Evolutionary conservation across 2,888 invertebrate genomes (phyloP).

Genomic region (Ectemnius continuus): DNA sequence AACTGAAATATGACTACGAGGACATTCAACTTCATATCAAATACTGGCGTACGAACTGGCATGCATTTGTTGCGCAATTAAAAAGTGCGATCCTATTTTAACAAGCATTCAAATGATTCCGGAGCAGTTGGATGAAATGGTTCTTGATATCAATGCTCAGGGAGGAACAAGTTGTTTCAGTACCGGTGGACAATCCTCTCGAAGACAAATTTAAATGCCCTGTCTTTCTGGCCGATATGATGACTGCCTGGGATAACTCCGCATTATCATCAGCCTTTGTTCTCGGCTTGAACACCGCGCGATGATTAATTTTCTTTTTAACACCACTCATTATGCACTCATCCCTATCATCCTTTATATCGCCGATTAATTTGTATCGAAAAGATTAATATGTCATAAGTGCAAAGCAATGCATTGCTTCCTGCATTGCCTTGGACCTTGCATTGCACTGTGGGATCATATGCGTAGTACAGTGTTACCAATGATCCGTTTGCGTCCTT

Average conservation of each 20-base stretch:
- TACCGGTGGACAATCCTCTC: slow-evolving; percentile 86
- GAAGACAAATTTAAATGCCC: slow-evolving; percentile 90
- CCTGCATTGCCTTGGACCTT: neutral
- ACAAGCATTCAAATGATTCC: slow-evolving; percentile 35
- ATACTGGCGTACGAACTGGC: neutral
- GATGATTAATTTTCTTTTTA: slow-evolving; percentile 59
- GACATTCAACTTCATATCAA: too few species aligned
- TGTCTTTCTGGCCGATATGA: slow-evolving; percentile 89
- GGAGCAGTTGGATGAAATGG: slow-evolving; percentile 27
- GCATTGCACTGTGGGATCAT: neutral
- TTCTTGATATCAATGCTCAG: neutral
- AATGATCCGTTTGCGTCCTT: neutral
- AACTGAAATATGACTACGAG: too few species aligned
- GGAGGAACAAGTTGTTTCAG: too few species aligned
- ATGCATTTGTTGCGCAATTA: slow-evolving; percentile 1
- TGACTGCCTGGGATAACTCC: slow-evolving; percentile 84
- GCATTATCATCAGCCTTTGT: slow-evolving; percentile 85
- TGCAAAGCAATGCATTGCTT: too few species aligned
- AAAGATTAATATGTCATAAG: too few species aligned
- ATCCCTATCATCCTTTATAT: slow-evolving; percentile 35
- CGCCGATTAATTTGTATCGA: too few species aligned
- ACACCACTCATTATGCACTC: slow-evolving; percentile 52
- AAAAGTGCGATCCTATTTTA: neutral
- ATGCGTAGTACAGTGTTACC: neutral
- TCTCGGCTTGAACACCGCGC: slow-evolving; percentile 85